phyloP scores from a whole-genome alignment of 2,113 vertebrate genomes.

The Perca schrenkii region DNA sequence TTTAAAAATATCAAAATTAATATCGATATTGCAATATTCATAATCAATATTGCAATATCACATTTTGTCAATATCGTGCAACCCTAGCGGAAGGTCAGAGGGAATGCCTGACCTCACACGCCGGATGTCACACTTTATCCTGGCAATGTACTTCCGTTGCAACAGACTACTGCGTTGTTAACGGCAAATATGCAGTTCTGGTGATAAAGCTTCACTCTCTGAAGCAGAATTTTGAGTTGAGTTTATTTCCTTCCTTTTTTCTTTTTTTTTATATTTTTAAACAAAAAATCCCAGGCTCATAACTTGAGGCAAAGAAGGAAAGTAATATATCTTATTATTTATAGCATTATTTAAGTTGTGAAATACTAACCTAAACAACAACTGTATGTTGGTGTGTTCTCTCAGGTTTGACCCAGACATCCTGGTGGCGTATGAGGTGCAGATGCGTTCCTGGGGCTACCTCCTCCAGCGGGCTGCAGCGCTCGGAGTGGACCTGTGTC shows the following conservation, averaged over 20 bases:
- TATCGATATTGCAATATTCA: no score
- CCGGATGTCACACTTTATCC: no score
- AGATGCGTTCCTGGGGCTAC: constrained; percentile 98
- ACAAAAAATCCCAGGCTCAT: background rate
- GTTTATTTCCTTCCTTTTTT: background rate
- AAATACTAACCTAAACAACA: background rate
- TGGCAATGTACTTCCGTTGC: no score
- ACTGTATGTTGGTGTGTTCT: constrained; percentile 11
- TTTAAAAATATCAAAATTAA: no score
- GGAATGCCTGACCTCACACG: no score
- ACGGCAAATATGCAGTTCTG: background rate
- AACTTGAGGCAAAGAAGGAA: background rate
- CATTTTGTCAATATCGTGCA: no score
- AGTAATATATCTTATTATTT: background rate
- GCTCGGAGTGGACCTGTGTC: constrained; percentile 90
- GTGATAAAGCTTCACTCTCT: background rate
- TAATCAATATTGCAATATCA: no score
- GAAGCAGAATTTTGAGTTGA: background rate
- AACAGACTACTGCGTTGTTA: no score
- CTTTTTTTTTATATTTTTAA: no score
- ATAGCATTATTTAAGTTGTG: background rate
- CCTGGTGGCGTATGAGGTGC: constrained; percentile 96
- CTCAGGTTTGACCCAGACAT: constrained; percentile 97
- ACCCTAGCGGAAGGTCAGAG: no score
- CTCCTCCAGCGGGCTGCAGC: constrained; percentile 93